Evolutionary conservation across 1,140 invertebrate species (phyloP), one percentile per base, ranked within the genome.

Genomic region (Zaprionus ghesquierei): DNA sequence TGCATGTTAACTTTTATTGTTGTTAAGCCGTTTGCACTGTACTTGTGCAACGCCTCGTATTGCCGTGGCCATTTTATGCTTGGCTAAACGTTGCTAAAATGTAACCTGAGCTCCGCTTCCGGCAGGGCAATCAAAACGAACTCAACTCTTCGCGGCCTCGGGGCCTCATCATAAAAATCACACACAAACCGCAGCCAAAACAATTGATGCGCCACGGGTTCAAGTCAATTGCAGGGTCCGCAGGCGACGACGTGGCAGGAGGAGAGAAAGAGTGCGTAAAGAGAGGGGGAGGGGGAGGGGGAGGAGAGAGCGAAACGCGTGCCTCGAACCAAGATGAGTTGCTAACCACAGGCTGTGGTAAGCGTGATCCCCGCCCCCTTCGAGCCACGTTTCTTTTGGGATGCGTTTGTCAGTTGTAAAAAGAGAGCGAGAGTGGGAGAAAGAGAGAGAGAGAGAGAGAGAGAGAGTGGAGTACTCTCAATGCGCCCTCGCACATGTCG

Each of bases 161-260:
- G 80, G 80, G 80, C 81, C 81, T 74, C 81, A 80, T 84, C 81
- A 85, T 81, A 85, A 85, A 85, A 85, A 86, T 85, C 81, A 85
- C 66, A 85, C 66, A 77, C 58, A 86, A 86, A 81, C 81, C 81
- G 74, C 81, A 86, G 81, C 41, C 64, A 61, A n/a, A 61, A 69
- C 77, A 76, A 77, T 78, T 81, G 81, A 86, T 86, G 81, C 70
- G 81, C 81, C 81, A 86, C 81, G 81, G 85, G 81, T 79, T 70
- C 68, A 81, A 87, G 82, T 86, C 82, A 87, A 86, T 86, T 87
- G 78, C 78, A 86, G 81, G 44, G 75, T 63, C 77, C 60, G 66
- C 74, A 75, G 81, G 65, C 79, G 64, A 44, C 22, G n/a, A 22
- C 18, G 54, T 23, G 33, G 27, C 54, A 46, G 53, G 20, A 41